Evolutionary conservation across 2,113 vertebrate genomes (phyloP).

Genomic region (Pachycephala philippinensis): DNA sequence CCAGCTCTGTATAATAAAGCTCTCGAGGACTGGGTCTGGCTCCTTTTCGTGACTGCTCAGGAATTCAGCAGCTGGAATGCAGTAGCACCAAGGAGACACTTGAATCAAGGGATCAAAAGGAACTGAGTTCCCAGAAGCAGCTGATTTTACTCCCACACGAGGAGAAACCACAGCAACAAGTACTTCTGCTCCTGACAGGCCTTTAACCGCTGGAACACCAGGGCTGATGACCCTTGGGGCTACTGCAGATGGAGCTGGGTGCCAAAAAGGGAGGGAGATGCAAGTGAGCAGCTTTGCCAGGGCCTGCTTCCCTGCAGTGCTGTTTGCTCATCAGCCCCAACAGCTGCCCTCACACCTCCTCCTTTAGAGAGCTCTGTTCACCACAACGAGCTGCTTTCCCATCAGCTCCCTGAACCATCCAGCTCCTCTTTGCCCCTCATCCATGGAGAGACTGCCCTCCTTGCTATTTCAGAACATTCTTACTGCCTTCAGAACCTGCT

Average conservation of each 20-base stretch:
- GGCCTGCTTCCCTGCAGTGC: not conserved
- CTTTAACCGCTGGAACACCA: not conserved
- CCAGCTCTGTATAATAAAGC: not conserved
- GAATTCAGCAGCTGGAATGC: not conserved
- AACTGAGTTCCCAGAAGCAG: not conserved
- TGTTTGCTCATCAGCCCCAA: not conserved
- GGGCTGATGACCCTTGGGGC: not conserved
- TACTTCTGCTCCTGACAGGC: not conserved
- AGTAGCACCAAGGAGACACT: not conserved
- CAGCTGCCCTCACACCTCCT: not conserved
- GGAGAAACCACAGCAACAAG: not conserved
- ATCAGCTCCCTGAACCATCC: not conserved
- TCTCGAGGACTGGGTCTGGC: not conserved
- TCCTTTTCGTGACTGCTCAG: not conserved
- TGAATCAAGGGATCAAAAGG: not conserved
- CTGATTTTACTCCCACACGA: not conserved
- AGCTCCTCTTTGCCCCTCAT: not conserved
- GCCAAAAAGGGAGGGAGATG: not conserved
- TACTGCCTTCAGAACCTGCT: not conserved
- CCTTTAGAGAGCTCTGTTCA: not conserved
- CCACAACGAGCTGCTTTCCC: not conserved
- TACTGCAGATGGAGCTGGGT: not conserved
- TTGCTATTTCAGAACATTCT: not conserved
- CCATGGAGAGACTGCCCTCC: fast-evolving
- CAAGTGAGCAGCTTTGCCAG: not conserved